These are phyloP conservation scores for Nasonia giraulti DNA, from an alignment of 1,140 invertebrate genomes.

Conservation along the genomic window DNA sequence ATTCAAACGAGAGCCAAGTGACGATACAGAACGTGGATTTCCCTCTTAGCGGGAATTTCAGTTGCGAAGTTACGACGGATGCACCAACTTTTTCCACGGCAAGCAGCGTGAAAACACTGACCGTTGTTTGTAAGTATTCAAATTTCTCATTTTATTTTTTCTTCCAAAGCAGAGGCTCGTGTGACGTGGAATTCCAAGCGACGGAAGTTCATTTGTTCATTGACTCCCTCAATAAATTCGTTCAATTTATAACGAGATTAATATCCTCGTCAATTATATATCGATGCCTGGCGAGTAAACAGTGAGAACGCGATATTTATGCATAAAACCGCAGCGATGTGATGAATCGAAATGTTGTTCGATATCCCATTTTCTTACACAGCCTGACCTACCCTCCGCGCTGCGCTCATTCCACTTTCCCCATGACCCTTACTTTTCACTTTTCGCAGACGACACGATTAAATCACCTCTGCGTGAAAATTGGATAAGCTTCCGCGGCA, in stretches of 20 bases:
- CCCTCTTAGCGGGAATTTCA: constrained; percentile 86
- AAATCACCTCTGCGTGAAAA: constrained; percentile 56
- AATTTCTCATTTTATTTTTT: background rate
- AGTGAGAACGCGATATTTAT: too few relatives aligned
- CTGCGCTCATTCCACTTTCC: background rate
- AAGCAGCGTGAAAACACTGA: constrained; percentile 78
- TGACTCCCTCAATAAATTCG: too few relatives aligned
- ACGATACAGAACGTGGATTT: constrained; percentile 83
- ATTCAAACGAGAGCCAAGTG: constrained; percentile 85
- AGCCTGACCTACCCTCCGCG: background rate
- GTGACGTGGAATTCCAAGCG: too few relatives aligned
- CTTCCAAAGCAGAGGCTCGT: background rate
- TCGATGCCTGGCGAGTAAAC: too few relatives aligned
- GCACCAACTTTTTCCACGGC: constrained; percentile 83
- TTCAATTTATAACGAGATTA: too few relatives aligned
- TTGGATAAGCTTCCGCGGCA: constrained; percentile 57
- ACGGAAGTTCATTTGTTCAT: too few relatives aligned
- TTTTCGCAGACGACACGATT: constrained; percentile 31
- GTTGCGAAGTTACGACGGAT: constrained; percentile 90
- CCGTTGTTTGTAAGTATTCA: constrained; percentile 83
- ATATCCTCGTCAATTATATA: too few relatives aligned
- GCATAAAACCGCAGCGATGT: background rate
- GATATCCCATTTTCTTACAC: background rate
- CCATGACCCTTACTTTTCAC: background rate
- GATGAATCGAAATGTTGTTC: background rate